Conservation (phyloP, 2,888 invertebrate species). For the Formica aserva region DNA sequence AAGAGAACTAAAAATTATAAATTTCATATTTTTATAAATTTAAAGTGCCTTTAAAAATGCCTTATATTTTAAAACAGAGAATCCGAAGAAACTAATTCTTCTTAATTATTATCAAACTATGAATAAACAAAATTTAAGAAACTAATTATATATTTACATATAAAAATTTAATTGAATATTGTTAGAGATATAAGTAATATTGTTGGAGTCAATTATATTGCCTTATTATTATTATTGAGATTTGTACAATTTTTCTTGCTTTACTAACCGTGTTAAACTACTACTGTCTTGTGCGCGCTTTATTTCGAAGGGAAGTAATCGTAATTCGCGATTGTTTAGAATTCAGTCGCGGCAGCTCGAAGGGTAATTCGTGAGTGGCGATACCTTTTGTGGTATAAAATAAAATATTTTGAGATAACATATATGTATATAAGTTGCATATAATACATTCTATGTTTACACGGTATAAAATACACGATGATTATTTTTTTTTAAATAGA, state of each 20-base stretch:
- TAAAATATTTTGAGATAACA: not conserved
- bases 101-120: not conserved
- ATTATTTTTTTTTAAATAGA: too few species aligned
- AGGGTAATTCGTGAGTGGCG: not conserved
- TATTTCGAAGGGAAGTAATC: conserved; percentile 43
- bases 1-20: not conserved
- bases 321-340: conserved; percentile 43
- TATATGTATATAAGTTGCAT: too few species aligned
- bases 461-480: too few species aligned
- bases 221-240: not conserved
- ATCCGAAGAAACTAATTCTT: not conserved
- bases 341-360: conserved; percentile 4
- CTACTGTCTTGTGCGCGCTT: not conserved
- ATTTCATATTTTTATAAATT: not conserved
- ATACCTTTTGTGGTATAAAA: not conserved
- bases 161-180: not conserved
- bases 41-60: not conserved
- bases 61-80: not conserved
- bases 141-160: conserved; percentile 1
- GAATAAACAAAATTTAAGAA: not conserved
- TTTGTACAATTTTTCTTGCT: not conserved
- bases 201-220: not conserved
- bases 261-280: not conserved
- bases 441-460: too few species aligned
- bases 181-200: not conserved